A percentile compares a stretch with the other conserved stretches of the same genome.
These are phyloP conservation scores for Antheraea mylitta DNA, from an alignment of 1,140 invertebrate genomes.

Conservation along the genomic window DNA sequence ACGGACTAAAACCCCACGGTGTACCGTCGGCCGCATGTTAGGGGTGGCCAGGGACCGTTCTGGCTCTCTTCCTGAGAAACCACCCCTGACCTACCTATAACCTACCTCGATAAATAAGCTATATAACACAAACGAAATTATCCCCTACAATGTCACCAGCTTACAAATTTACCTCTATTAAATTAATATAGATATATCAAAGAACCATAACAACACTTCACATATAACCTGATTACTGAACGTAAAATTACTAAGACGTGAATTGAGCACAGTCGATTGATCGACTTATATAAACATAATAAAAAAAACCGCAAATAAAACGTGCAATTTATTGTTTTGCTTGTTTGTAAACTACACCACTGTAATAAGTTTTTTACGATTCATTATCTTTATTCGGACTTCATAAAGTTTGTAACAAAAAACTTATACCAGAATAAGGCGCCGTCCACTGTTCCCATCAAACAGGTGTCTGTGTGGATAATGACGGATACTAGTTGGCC, in stretches of 20 bases:
- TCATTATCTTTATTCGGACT: not conserved
- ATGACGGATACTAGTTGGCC: slow-evolving; percentile 4
- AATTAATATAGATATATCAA: too few relatives aligned
- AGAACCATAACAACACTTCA: not conserved
- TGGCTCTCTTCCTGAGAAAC: too few relatives aligned
- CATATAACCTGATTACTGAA: not conserved
- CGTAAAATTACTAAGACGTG: not conserved
- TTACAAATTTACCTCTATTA: too few relatives aligned
- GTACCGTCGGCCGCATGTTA: too few relatives aligned
- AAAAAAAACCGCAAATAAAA: slow-evolving; percentile 1
- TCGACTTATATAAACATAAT: not conserved
- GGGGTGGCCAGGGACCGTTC: too few relatives aligned
- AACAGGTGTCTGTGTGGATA: slow-evolving; percentile 13
- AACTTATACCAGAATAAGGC: slow-evolving; percentile 10
- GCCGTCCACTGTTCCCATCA: slow-evolving; percentile 10
- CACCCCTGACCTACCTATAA: too few relatives aligned
- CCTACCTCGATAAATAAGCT: too few relatives aligned
- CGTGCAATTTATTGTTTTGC: not conserved
- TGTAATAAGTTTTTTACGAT: slow-evolving; percentile 2
- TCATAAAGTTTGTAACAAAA: slow-evolving; percentile 10
- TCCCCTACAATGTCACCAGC: too few relatives aligned
- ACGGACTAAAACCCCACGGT: too few relatives aligned
- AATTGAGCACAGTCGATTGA: not conserved
- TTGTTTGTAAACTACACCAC: slow-evolving; percentile 2
- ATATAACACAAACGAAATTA: too few relatives aligned